Conservation (phyloP, 2,888 invertebrate species). For the Cheilosia pagana region DNA sequence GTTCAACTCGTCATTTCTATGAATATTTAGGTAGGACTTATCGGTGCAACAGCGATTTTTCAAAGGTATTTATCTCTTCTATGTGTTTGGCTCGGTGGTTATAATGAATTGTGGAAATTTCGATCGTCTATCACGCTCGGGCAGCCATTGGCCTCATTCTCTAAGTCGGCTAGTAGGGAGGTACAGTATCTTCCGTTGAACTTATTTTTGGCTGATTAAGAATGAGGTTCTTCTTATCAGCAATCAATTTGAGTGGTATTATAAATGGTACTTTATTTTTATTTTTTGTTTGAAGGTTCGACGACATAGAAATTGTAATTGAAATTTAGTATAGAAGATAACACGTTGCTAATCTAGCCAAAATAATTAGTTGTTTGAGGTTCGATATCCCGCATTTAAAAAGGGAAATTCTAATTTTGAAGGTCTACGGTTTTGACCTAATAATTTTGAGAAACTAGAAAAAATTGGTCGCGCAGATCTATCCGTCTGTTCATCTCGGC, state of each 20-base stretch:
- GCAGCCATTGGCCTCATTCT: background rate
- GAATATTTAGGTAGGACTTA: background rate
- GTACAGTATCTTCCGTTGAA: background rate
- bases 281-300: background rate
- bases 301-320: background rate
- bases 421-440: no score
- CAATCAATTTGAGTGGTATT: background rate
- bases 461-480: no score
- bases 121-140: background rate
- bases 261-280: background rate
- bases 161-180: background rate
- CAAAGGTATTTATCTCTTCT: background rate
- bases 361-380: background rate
- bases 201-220: background rate
- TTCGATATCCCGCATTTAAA: background rate
- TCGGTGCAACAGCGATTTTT: background rate
- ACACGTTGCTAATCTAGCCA: background rate
- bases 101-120: background rate
- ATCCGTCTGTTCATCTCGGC: no score
- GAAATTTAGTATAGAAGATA: background rate
- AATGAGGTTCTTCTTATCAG: background rate
- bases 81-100: no score
- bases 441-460: no score
- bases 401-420: no score
- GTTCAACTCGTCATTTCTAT: background rate